These are phyloP conservation scores for Loris lydekkerianus DNA, from an alignment of 2,797 vertebrate genomes.

Conservation along the genomic window DNA sequence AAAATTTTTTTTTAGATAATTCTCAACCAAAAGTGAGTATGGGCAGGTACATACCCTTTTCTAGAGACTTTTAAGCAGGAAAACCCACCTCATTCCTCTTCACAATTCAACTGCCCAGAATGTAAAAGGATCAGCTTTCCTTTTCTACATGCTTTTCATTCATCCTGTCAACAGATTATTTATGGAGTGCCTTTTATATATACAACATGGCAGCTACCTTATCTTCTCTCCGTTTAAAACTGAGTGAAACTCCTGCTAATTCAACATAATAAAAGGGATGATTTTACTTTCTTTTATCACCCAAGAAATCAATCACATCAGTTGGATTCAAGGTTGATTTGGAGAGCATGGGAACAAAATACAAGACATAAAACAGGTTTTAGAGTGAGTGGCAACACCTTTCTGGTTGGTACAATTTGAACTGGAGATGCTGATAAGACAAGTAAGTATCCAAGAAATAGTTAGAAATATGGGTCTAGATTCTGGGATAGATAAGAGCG, in stretches of 20 bases:
- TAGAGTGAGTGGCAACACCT: background rate
- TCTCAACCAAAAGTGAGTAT: background rate
- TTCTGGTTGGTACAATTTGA: background rate
- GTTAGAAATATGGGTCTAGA: background rate
- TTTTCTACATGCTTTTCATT: slow-evolving; percentile 18
- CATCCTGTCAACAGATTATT: slow-evolving; percentile 24
- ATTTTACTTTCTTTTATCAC: background rate
- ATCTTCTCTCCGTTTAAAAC: slow-evolving; percentile 10
- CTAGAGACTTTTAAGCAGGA: background rate
- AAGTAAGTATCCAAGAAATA: background rate
- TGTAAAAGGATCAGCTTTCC: background rate
- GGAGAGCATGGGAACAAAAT: background rate
- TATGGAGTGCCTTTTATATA: background rate
- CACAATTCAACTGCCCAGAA: background rate
- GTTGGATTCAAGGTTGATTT: background rate
- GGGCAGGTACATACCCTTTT: background rate
- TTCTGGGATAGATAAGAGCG: background rate
- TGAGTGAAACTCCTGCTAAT: slow-evolving; percentile 26
- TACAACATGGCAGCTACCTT: background rate
- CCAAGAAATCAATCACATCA: slow-evolving; percentile 15
- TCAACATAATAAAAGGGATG: background rate
- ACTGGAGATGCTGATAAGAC: background rate
- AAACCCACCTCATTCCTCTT: background rate
- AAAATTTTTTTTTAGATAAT: background rate
- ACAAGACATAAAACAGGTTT: background rate